Conservation (phyloP, 2,888 invertebrate genomes). For the Lasius platythorax region DNA sequence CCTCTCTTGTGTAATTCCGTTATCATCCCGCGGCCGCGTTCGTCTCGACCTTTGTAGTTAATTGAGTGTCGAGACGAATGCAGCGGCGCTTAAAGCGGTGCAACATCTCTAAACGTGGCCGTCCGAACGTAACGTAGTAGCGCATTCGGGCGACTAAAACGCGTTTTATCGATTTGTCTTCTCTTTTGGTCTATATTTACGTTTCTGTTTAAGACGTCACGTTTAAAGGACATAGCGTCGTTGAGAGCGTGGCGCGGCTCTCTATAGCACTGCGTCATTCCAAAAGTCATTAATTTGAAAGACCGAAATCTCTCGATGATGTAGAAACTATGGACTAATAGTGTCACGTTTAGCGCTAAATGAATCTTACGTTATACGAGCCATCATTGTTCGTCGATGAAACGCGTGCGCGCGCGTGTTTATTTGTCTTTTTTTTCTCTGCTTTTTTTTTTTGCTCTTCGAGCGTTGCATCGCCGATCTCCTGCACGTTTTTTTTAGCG, state of each 20-base stretch:
- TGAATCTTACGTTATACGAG: neutral
- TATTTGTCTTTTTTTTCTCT: neutral
- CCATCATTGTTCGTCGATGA: neutral
- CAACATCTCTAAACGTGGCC: neutral
- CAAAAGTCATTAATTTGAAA: neutral
- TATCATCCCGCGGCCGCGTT: neutral
- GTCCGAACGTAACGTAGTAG: neutral
- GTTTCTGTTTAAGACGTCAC: neutral
- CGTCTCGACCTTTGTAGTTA: neutral
- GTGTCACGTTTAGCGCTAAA: neutral
- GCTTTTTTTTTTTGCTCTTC: neutral
- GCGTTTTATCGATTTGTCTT: neutral
- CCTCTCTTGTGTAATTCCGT: neutral
- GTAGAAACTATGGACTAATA: neutral
- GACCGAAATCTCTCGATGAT: too few relatives aligned
- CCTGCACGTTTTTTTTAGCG: neutral
- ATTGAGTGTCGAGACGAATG: neutral
- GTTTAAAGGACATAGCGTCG: neutral
- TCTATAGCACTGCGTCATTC: neutral
- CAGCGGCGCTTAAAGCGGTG: neutral
- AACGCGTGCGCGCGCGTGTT: neutral
- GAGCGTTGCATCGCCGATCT: neutral
- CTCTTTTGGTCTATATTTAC: conserved; percentile 4
- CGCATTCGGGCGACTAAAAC: neutral
- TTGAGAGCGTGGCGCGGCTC: neutral